Evolutionary conservation across 2,797 vertebrate genomes (phyloP).

Genomic region (Acestrorhynchus altus): DNA sequence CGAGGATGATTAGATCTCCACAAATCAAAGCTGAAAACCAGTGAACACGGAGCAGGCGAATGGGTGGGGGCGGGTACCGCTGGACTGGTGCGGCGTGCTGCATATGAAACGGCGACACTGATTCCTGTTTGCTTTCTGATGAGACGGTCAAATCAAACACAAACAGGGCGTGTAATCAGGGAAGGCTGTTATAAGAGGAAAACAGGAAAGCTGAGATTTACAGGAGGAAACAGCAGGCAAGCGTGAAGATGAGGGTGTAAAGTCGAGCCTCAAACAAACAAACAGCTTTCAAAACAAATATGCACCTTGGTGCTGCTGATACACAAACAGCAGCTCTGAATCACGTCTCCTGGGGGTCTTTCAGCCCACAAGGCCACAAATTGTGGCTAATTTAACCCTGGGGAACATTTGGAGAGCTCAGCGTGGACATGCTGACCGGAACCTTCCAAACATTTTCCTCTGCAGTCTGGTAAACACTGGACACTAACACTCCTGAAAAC

Average conservation of each 20-base stretch:
- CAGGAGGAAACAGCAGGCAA: neutral
- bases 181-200: neutral
- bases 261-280: neutral
- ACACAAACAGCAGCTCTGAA: neutral
- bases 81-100: neutral
- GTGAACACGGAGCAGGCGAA: no score
- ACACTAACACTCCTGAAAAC: neutral
- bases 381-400: constrained; percentile 7
- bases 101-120: no score
- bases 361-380: neutral
- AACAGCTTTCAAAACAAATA: constrained; percentile 11
- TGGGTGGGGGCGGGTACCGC: no score
- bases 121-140: neutral
- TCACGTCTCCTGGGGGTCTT: neutral
- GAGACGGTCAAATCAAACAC: neutral
- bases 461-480: neutral
- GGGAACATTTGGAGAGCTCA: neutral
- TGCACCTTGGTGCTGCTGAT: neutral
- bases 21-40: neutral
- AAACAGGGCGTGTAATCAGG: neutral
- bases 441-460: neutral
- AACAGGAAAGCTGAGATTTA: neutral
- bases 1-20: no score
- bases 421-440: neutral
- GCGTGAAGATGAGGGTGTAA: neutral